A percentile compares a stretch with the other conserved stretches of the same genome.
Evolutionary conservation across 2,888 invertebrate species (phyloP).

Genomic region (Masnerella sp.): DNA sequence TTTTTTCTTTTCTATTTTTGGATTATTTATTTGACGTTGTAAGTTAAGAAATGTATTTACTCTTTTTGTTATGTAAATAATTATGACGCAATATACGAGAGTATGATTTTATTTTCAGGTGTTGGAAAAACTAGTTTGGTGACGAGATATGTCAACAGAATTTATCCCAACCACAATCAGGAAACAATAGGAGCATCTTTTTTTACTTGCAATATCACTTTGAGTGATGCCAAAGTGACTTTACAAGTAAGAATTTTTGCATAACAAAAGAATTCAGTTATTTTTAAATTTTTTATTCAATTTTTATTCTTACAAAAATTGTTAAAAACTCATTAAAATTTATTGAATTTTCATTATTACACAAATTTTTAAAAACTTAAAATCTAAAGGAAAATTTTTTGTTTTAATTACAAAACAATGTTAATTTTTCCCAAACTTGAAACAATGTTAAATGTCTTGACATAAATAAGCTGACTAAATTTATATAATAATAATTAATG

Average conservation of each 20-base stretch:
- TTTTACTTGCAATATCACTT: constrained; percentile 89
- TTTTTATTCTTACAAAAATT: background rate
- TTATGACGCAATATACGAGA: background rate
- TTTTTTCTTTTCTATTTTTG: background rate
- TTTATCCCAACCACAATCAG: constrained; percentile 85
- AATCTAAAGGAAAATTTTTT: background rate
- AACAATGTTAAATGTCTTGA: background rate
- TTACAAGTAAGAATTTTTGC: constrained; percentile 88
- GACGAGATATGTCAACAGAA: constrained; percentile 88
- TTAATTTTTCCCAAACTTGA: background rate
- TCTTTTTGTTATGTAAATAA: background rate
- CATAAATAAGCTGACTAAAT: too few species aligned
- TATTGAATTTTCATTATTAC: too few species aligned
- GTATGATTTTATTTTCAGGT: constrained; percentile 79
- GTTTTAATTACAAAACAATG: background rate
- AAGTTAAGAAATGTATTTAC: background rate
- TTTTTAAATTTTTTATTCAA: background rate
- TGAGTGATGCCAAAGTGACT: constrained; percentile 85
- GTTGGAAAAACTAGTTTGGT: constrained; percentile 95
- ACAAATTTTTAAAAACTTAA: background rate
- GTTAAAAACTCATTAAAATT: background rate
- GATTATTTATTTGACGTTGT: constrained; percentile 33
- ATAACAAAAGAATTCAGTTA: too few species aligned
- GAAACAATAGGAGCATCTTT: constrained; percentile 95
- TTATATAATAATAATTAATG: too few species aligned